Base-by-base conservation (phyloP, 2,113 vertebrate species). In the Petaurus breviceps region DNA sequence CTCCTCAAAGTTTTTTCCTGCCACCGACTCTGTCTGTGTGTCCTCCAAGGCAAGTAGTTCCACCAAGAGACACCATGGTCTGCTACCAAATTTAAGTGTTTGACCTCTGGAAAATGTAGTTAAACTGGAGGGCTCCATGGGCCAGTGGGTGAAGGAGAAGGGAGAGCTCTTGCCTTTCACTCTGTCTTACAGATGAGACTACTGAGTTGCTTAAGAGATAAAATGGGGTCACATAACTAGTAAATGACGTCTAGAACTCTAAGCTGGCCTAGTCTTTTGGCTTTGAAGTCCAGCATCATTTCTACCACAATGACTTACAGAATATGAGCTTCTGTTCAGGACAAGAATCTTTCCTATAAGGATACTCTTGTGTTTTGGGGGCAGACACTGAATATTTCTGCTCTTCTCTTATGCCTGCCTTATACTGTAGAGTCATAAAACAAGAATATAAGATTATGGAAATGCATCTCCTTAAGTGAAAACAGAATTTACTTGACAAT, bases 401-500 rank as follows among this genome's bases (percentile, higher is more conserved):
- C 47, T 89, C 25, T 68, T 92, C 92, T 51, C n/a, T 92, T 53
- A 92, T 93, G 91, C 43, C 8, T 92, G 37, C 90, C 55, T 89
- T 53, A 95, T 89, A 51, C 0, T 93, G 6, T 92, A 96, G 92
- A 16, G 92, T 43, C 49, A 24, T 14, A 16, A 84, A 50, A 0
- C 31, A 37, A 37, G 51, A 91, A 94, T 55, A 24, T 10, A 68
- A 91, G 37, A 26, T 46, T 92, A 94, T 91, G 52, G 52, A 92
- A 94, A 94, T 26, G 25, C 47, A 52, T 3, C 26, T 57, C 57
- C 50, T 22, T 92, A 84, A 92, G 68, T 84, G 68, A 84, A 84
- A 93, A 93, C 91, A 95, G 55, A 50, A 91, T 46, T 93, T 89
- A 61, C 47, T 94, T 96, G 95, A 89, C 93, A 97, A 90, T 11